A percentile compares a stretch with the other conserved stretches of the same genome.
Evolutionary conservation across 92 coral and sea anemone genomes (phyloP).

Genomic region (Diadumene lineata): DNA sequence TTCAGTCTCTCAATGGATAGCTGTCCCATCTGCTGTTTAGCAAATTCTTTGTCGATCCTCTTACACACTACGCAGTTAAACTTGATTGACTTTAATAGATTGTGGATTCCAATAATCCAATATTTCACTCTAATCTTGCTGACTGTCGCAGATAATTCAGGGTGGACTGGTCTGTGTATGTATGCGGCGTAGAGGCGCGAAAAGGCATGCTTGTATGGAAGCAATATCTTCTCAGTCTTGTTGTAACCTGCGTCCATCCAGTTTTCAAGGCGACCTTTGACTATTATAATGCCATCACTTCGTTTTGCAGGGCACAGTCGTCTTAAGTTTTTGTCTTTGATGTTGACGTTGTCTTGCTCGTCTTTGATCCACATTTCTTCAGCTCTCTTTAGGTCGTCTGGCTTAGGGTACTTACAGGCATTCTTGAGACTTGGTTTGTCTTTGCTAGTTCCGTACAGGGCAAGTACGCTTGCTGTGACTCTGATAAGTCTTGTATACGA

Average conservation of each 20-base stretch:
- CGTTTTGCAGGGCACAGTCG: no score
- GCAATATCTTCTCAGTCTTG: slow-evolving; percentile 33
- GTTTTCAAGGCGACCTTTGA: slow-evolving; percentile 6
- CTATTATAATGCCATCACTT: background rate
- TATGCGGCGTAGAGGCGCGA: slow-evolving; percentile 51
- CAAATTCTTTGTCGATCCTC: no score
- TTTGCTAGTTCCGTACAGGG: slow-evolving; percentile 6
- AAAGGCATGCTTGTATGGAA: slow-evolving; percentile 52
- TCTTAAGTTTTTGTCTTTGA: no score
- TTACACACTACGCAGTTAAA: no score
- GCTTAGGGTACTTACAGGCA: background rate
- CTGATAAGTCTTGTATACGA: slow-evolving; percentile 19
- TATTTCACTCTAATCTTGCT: no score
- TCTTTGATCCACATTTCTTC: slow-evolving; percentile 18
- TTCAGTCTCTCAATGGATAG: slow-evolving; percentile 41
- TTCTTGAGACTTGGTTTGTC: slow-evolving; percentile 7
- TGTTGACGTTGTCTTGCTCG: slow-evolving; percentile 22
- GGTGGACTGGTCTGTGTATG: slow-evolving; percentile 41
- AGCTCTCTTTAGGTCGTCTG: slow-evolving; percentile 9
- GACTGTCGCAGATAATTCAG: slow-evolving; percentile 40
- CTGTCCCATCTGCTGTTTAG: no score
- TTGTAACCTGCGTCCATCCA: slow-evolving; percentile 9
- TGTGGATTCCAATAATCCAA: slow-evolving; percentile 54
- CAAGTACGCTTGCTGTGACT: slow-evolving; percentile 48
- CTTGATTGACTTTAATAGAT: slow-evolving; percentile 39